phyloP scores from a whole-genome alignment of 2,888 invertebrate species.

The Cantharis lateralis region DNA sequence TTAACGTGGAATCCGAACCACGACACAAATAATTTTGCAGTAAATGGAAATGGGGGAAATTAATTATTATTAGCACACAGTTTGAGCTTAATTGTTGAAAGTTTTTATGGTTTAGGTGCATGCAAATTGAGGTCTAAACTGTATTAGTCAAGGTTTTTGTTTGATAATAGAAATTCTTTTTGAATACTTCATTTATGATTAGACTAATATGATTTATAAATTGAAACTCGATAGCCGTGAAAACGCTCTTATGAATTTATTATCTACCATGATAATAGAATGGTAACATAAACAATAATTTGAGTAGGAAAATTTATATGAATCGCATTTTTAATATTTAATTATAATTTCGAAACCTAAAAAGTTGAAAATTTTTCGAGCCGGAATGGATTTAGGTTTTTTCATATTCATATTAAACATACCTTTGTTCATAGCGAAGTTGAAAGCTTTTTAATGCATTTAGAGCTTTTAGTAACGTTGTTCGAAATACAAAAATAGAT shows the following conservation, averaged over 20 bases:
- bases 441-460: slow-evolving; percentile 33
- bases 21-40: too few species aligned
- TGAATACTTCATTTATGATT: not conserved
- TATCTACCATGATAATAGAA: not conserved
- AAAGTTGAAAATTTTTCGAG: not conserved
- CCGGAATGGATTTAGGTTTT: not conserved
- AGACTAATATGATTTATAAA: not conserved
- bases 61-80: too few species aligned
- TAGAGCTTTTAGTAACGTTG: slow-evolving; percentile 33
- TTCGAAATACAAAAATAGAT: slow-evolving; percentile 32
- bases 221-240: not conserved
- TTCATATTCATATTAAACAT: slow-evolving; percentile 1
- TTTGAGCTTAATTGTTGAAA: not conserved
- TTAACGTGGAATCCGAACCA: too few species aligned
- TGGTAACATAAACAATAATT: not conserved
- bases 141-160: not conserved
- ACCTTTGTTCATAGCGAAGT: slow-evolving; percentile 12
- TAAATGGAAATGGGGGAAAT: too few species aligned
- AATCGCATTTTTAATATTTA: not conserved
- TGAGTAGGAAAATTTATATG: not conserved
- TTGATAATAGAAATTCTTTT: not conserved
- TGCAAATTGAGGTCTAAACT: not conserved
- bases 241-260: not conserved
- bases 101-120: too few species aligned
- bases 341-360: not conserved